These are phyloP conservation scores for Drosophila kambysellisi DNA, from an alignment of 2,888 invertebrate species.

Conservation along the genomic window DNA sequence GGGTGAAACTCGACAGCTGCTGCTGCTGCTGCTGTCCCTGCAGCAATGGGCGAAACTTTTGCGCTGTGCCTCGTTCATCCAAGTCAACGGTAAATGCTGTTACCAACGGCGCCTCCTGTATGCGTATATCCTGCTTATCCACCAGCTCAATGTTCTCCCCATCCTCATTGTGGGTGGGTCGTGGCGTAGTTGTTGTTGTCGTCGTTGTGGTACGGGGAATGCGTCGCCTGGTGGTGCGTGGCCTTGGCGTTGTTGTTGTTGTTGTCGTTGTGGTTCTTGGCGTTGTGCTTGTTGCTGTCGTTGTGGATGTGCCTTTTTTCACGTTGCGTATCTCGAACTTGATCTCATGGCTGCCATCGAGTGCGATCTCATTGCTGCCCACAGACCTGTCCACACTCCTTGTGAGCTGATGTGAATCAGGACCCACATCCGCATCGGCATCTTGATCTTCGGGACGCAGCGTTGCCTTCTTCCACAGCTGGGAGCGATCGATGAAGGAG, in stretches of 20 bases:
- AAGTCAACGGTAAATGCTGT: slow-evolving; percentile 95
- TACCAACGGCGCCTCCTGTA: slow-evolving; percentile 92
- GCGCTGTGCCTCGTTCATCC: slow-evolving; percentile 91
- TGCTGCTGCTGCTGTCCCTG: slow-evolving; percentile 82
- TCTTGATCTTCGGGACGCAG: slow-evolving; percentile 40
- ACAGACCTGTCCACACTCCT: slow-evolving; percentile 82
- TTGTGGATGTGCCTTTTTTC: slow-evolving; percentile 78
- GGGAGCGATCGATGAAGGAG: slow-evolving; percentile 81
- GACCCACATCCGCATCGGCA: slow-evolving; percentile 28
- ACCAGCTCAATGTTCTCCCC: slow-evolving; percentile 90
- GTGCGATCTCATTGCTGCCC: slow-evolving; percentile 82
- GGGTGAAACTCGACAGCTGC: slow-evolving; percentile 14
- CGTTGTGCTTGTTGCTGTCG: slow-evolving; percentile 49
- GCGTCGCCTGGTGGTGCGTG: slow-evolving; percentile 53
- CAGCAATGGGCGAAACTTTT: slow-evolving; percentile 91
- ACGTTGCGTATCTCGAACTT: slow-evolving; percentile 83
- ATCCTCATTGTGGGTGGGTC: slow-evolving; percentile 89
- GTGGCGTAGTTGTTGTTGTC: slow-evolving; percentile 87
- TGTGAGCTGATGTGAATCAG: slow-evolving; percentile 82
- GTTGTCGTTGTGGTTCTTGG: slow-evolving; percentile 83
- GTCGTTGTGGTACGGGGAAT: slow-evolving; percentile 57
- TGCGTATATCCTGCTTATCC: slow-evolving; percentile 90
- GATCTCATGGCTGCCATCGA: slow-evolving; percentile 78
- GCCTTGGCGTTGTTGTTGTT: slow-evolving; percentile 84
- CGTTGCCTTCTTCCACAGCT: slow-evolving; percentile 71